phyloP scores from a whole-genome alignment of 2,113 vertebrate species.

The Pithys albifrons region DNA sequence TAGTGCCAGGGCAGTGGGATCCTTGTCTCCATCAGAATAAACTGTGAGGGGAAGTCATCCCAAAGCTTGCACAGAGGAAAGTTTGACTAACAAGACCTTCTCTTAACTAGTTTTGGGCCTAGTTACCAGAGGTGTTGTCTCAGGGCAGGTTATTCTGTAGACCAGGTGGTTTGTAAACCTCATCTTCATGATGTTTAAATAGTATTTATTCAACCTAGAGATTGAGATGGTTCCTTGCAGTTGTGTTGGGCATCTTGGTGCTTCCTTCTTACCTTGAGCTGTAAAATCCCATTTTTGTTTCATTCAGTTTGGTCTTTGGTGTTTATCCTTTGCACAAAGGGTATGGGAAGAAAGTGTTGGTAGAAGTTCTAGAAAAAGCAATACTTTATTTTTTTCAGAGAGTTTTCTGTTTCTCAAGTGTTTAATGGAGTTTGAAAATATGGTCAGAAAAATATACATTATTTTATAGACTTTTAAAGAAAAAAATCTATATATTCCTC shows the following conservation, averaged over 20 bases:
- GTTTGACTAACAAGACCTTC: not conserved
- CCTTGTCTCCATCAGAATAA: no score
- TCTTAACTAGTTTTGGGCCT: not conserved
- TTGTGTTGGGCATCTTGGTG: not conserved
- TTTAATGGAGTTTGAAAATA: not conserved
- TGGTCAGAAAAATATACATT: not conserved
- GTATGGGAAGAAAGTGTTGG: not conserved
- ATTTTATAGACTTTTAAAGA: not conserved
- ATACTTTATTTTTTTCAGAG: not conserved
- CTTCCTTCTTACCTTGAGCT: not conserved
- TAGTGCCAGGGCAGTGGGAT: no score
- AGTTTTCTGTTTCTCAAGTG: not conserved
- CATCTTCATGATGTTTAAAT: not conserved
- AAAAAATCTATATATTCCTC: not conserved
- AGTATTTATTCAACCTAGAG: not conserved
- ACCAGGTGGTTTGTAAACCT: not conserved
- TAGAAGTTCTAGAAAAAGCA: not conserved
- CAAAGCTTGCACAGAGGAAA: not conserved
- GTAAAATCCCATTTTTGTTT: not conserved
- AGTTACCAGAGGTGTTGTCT: not conserved
- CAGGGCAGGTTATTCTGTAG: not conserved
- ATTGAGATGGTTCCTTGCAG: not conserved
- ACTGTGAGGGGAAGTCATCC: no score
- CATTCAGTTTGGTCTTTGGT: not conserved
- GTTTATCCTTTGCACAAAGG: not conserved